phyloP scores from a whole-genome alignment of 2,113 vertebrate genomes.

The Hystrix cristata region DNA sequence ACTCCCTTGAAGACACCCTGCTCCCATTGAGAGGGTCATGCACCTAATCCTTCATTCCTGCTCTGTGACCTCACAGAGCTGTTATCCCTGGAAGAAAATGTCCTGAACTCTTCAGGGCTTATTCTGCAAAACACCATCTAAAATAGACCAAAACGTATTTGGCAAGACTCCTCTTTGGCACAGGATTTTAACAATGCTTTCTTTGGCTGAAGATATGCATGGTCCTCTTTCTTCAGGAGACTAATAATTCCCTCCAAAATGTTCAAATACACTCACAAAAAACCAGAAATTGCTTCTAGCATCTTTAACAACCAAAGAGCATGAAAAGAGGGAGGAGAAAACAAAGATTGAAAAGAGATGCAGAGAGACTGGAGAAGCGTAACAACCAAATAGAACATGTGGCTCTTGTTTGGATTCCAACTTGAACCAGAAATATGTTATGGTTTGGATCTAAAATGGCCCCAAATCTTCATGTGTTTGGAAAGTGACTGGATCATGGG shows the following conservation, averaged over 20 bases:
- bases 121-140: slow-evolving; percentile 66
- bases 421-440: background rate
- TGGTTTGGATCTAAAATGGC: background rate
- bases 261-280: background rate
- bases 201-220: slow-evolving; percentile 42
- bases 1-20: background rate
- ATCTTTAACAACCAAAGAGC: background rate
- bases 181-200: slow-evolving; percentile 50
- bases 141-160: slow-evolving; percentile 67
- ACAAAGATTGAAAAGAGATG: background rate
- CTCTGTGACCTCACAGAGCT: slow-evolving; percentile 28
- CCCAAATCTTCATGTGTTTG: background rate
- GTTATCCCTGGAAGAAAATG: slow-evolving; percentile 45
- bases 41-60: background rate
- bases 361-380: background rate
- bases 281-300: background rate
- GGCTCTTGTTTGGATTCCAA: background rate
- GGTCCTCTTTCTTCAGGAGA: background rate
- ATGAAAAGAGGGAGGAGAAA: background rate
- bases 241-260: background rate
- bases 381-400: background rate
- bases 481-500: background rate
- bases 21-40: background rate
- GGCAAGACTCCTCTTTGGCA: slow-evolving; percentile 55
- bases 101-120: background rate